Evolutionary conservation across 1,140 invertebrate species (phyloP).

Genomic region (Lepidotrigona ventralis): DNA sequence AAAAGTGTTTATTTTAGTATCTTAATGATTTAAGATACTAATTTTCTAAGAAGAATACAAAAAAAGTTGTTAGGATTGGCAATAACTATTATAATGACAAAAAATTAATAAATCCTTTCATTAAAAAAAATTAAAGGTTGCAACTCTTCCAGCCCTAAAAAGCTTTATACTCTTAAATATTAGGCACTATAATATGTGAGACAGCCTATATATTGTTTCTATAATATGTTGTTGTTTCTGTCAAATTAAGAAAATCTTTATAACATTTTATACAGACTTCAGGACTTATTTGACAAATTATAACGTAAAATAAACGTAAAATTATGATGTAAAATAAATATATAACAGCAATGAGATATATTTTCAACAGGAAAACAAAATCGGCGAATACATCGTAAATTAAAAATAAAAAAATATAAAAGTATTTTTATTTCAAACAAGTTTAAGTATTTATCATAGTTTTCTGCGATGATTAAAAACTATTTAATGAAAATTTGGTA

Average conservation of each 20-base stretch:
- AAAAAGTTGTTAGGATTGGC: too few species aligned
- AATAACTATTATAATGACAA: too few species aligned
- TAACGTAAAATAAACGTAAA: background rate
- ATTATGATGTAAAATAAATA: conserved; percentile 34
- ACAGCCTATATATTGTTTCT: conserved; percentile 19
- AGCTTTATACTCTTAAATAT: too few species aligned
- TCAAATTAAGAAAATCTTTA: background rate
- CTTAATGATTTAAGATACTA: too few species aligned
- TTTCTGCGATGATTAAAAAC: background rate
- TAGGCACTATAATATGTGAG: too few species aligned
- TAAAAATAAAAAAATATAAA: conserved; percentile 3
- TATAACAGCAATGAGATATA: conserved; percentile 12
- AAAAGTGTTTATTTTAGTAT: too few species aligned
- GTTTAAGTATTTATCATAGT: conserved; percentile 14
- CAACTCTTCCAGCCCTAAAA: too few species aligned
- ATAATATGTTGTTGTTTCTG: conserved; percentile 8
- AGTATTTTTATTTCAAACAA: background rate
- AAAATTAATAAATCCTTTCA: too few species aligned
- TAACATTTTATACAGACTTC: conserved; percentile 16
- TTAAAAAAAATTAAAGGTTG: too few species aligned
- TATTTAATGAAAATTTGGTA: background rate
- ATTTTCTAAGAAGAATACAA: too few species aligned
- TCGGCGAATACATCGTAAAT: conserved; percentile 7
- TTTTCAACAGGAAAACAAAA: conserved; percentile 28
- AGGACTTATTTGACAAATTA: conserved; percentile 8